Percentiles rank a stretch among this genome's conserved stretches.
Evolutionary conservation across 1,140 invertebrate species (phyloP).

Genomic region (Drosophila lacteicornis): DNA sequence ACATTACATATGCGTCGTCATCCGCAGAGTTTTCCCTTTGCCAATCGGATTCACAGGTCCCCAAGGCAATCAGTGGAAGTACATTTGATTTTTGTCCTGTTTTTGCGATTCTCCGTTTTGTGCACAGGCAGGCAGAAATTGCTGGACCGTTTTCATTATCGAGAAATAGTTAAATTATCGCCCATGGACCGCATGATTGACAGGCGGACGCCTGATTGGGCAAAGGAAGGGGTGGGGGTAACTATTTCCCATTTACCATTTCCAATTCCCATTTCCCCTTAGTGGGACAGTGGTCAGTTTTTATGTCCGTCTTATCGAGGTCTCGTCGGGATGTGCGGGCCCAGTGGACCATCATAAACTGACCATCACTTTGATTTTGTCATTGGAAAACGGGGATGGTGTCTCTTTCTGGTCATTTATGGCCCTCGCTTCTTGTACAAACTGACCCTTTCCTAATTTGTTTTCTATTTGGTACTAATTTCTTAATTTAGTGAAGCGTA

Average conservation of each 20-base stretch:
- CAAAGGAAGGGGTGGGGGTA: conserved; percentile 5
- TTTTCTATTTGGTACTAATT: conserved; percentile 82
- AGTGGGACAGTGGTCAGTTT: conserved; percentile 67
- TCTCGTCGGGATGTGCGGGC: conserved; percentile 48
- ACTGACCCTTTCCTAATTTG: conserved; percentile 79
- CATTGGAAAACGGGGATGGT: conserved; percentile 35
- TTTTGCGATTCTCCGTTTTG: conserved; percentile 17
- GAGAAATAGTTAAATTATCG: conserved; percentile 77
- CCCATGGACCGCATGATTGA: conserved; percentile 58
- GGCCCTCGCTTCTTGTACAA: conserved; percentile 27
- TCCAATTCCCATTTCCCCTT: conserved; percentile 48
- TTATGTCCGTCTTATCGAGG: conserved; percentile 64
- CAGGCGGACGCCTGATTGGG: conserved; percentile 54
- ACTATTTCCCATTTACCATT: conserved; percentile 50
- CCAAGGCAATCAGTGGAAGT: conserved; percentile 76
- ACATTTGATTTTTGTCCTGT: conserved; percentile 75
- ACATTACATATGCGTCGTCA: conserved; percentile 61
- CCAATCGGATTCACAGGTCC: conserved; percentile 58
- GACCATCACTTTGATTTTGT: conserved; percentile 74
- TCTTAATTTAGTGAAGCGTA: conserved; percentile 68
- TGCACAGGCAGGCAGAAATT: conserved; percentile 33
- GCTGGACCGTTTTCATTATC: conserved; percentile 73
- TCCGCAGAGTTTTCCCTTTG: conserved; percentile 46
- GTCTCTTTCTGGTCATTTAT: conserved; percentile 37
- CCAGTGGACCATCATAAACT: conserved; percentile 74